Percentiles rank a stretch among this genome's conserved stretches.
phyloP scores from a whole-genome alignment of 2,113 vertebrate genomes.

The Potamarius usumacintae region DNA sequence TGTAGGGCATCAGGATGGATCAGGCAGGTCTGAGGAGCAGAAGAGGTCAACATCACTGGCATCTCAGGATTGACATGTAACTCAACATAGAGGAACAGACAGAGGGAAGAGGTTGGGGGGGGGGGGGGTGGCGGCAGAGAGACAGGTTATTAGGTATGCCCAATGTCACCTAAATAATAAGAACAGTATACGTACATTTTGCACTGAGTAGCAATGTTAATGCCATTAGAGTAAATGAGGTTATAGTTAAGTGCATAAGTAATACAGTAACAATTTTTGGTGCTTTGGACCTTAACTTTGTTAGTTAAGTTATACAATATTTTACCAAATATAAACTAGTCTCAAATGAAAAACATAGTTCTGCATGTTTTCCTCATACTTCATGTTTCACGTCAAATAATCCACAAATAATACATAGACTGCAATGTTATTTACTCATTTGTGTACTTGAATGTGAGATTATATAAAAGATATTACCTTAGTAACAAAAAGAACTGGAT shows the following conservation, averaged over 20 bases:
- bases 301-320: neutral
- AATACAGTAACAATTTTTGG: neutral
- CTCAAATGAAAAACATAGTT: neutral
- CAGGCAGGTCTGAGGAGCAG: too few relatives aligned
- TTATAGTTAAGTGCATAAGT: neutral
- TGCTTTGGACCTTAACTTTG: neutral
- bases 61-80: too few relatives aligned
- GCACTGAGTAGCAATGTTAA: neutral
- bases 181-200: too few relatives aligned
- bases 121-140: too few relatives aligned
- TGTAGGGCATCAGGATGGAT: too few relatives aligned
- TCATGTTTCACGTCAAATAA: neutral
- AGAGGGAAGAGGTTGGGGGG: too few relatives aligned
- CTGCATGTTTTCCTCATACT: neutral
- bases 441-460: neutral
- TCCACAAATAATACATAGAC: neutral
- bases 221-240: slow-evolving; percentile 21
- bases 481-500: neutral
- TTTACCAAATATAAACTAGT: neutral
- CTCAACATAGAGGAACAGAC: too few relatives aligned
- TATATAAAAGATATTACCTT: neutral
- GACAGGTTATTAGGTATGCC: too few relatives aligned
- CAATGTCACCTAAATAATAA: too few relatives aligned
- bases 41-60: too few relatives aligned
- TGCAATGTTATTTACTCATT: neutral